phyloP scores from a whole-genome alignment of 2,113 vertebrate genomes.

The mouse (Mus musculus) region DNA sequence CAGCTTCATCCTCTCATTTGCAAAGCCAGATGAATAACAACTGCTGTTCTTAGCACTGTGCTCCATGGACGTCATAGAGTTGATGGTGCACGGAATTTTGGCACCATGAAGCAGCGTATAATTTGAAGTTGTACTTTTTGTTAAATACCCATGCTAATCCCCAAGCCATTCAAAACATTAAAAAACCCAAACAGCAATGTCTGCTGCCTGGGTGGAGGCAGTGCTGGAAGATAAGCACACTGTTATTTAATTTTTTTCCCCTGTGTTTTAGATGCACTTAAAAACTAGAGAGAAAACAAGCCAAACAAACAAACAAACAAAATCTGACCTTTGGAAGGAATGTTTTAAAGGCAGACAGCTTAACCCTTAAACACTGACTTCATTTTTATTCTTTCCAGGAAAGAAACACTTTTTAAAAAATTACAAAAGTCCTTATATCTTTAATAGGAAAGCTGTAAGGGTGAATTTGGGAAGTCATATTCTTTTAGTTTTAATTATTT shows the following conservation, averaged over 20 bases:
- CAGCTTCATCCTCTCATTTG: conserved; percentile 82
- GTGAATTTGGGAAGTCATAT: background rate
- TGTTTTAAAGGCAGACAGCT: background rate
- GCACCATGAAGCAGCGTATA: conserved; percentile 82
- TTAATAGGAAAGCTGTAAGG: conserved; percentile 22
- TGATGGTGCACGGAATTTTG: conserved; percentile 83
- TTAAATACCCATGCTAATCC: conserved; percentile 82
- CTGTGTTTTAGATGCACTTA: background rate
- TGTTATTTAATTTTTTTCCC: background rate
- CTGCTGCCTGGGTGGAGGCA: conserved; percentile 14
- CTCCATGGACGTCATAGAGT: conserved; percentile 82
- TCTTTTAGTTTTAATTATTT: conserved; percentile 48
- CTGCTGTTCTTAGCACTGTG: conserved; percentile 77
- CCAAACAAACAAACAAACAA: background rate
- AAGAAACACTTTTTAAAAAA: background rate
- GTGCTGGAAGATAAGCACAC: background rate
- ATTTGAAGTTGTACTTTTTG: conserved; percentile 83
- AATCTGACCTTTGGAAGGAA: background rate
- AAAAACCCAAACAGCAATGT: conserved; percentile 53
- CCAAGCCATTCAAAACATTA: conserved; percentile 75
- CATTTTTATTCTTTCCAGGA: conserved; percentile 36
- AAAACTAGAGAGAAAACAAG: conserved; percentile 20
- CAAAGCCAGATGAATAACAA: conserved; percentile 80
- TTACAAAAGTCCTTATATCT: background rate
- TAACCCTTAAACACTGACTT: conserved; percentile 25